These are phyloP conservation scores for Malacoctenus gilli DNA, from an alignment of 2,797 vertebrate genomes.

Conservation along the genomic window DNA sequence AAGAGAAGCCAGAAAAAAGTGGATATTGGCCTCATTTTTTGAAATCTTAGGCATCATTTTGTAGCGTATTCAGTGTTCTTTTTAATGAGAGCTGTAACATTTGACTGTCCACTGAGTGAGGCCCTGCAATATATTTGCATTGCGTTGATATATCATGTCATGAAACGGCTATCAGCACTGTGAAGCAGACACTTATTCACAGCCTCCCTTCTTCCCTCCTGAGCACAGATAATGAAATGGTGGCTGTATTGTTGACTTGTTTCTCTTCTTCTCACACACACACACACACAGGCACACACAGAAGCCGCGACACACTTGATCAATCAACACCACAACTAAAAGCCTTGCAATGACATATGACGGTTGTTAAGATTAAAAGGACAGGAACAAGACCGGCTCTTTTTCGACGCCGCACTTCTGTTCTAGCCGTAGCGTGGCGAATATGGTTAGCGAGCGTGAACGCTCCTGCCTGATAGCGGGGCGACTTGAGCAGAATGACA, in stretches of 20 bases:
- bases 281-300: not conserved
- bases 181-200: constrained; percentile 32
- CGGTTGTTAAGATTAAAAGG: constrained; percentile 48
- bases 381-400: constrained; percentile 8
- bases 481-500: constrained; percentile 54
- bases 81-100: constrained; percentile 39
- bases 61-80: constrained; percentile 25
- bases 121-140: constrained; percentile 11
- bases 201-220: constrained; percentile 31
- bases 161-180: constrained; percentile 33
- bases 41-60: constrained; percentile 24
- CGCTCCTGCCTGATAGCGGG: constrained; percentile 43
- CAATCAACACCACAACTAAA: constrained; percentile 44
- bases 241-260: constrained; percentile 4
- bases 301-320: constrained; percentile 18
- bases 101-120: constrained; percentile 47
- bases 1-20: too few relatives aligned
- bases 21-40: too few relatives aligned
- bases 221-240: constrained; percentile 53
- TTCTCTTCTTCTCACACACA: constrained; percentile 1
- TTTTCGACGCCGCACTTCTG: constrained; percentile 34
- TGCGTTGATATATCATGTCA: constrained; percentile 51
- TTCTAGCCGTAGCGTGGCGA: constrained; percentile 41
- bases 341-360: constrained; percentile 46
- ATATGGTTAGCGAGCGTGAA: constrained; percentile 45